Conservation (phyloP, 2,888 invertebrate species). For the Charanyca ferruginea region DNA sequence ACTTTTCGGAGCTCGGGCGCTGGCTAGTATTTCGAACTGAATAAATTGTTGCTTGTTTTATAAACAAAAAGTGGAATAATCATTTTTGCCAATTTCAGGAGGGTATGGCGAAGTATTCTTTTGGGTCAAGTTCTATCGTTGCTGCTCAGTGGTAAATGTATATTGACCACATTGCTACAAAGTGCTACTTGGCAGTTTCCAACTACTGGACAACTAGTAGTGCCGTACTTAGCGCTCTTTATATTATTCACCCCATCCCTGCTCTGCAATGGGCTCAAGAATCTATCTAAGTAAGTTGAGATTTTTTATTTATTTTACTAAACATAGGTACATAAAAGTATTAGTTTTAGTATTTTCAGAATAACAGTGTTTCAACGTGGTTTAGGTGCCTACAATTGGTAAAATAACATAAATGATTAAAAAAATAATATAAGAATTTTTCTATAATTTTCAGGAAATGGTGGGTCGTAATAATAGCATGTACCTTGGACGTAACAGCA, state of each 20-base stretch:
- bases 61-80: conserved; percentile 15
- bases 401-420: no score
- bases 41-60: conserved; percentile 43
- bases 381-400: no score
- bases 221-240: conserved; percentile 95
- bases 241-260: conserved; percentile 95
- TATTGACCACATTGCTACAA: conserved; percentile 93
- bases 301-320: not conserved
- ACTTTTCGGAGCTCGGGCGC: conserved; percentile 93
- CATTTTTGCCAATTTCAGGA: conserved; percentile 86
- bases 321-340: no score
- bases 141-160: conserved; percentile 94
- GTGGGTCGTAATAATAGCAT: conserved; percentile 95
- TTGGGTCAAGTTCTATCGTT: conserved; percentile 95
- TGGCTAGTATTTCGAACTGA: conserved; percentile 88
- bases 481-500: conserved; percentile 96
- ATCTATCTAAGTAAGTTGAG: conserved; percentile 91
- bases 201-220: conserved; percentile 95
- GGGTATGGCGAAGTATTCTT: conserved; percentile 94
- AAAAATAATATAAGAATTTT: not conserved
- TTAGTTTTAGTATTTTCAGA: no score
- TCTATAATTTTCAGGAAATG: conserved; percentile 81
- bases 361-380: no score
- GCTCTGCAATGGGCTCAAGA: conserved; percentile 93
- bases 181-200: conserved; percentile 93